These are phyloP conservation scores for Semotilus atromaculatus DNA, from an alignment of 2,797 vertebrate genomes.

Conservation along the genomic window DNA sequence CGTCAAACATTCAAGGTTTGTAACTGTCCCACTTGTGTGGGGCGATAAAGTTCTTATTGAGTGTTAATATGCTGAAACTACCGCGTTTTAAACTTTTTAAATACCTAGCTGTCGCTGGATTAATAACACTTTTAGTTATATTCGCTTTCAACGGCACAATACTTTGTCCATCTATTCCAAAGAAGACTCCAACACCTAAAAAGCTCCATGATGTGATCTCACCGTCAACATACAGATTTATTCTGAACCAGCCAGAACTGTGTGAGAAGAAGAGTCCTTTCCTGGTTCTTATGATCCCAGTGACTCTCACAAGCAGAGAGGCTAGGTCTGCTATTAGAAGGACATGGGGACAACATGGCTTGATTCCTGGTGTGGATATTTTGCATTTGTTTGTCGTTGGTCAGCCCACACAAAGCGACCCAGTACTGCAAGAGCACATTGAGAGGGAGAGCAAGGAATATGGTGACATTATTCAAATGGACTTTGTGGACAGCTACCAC, in stretches of 20 bases:
- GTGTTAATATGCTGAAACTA: neutral
- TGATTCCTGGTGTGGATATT: conserved; percentile 55
- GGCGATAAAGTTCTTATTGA: neutral
- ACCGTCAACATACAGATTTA: conserved; percentile 73
- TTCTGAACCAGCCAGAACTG: conserved; percentile 72
- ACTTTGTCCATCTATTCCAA: neutral
- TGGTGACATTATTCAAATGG: conserved; percentile 77
- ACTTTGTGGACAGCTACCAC: conserved; percentile 81
- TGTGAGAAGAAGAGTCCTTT: conserved; percentile 69
- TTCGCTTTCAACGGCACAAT: neutral
- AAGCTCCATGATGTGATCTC: conserved; percentile 63
- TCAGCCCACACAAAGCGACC: neutral
- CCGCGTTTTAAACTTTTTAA: neutral
- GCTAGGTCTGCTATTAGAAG: conserved; percentile 68
- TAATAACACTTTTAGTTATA: conserved; percentile 2
- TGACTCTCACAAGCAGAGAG: conserved; percentile 50
- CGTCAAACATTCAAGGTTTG: no score
- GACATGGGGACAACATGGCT: conserved; percentile 80
- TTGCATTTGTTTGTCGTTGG: conserved; percentile 80
- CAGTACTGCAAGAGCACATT: conserved; percentile 56
- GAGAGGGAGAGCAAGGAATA: conserved; percentile 67
- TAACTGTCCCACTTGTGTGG: neutral
- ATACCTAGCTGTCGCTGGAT: conserved; percentile 4
- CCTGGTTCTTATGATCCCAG: conserved; percentile 76
- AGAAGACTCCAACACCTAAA: conserved; percentile 2